Evolutionary conservation across 1,140 invertebrate species (phyloP), one percentile per base, ranked within the genome.

Genomic region (Zaprionus taronus): DNA sequence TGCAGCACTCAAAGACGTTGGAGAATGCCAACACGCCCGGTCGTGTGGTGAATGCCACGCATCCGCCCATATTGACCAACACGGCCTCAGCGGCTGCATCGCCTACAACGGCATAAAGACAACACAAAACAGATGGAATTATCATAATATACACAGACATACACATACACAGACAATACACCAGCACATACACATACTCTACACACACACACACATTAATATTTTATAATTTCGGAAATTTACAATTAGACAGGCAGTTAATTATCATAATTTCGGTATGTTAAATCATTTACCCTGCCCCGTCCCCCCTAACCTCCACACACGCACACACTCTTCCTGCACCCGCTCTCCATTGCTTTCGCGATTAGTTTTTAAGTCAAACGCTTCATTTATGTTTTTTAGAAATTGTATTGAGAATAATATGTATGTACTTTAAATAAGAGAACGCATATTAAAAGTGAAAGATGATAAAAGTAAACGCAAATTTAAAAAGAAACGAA

Each of bases 1-100:
- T 95, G 78, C 94, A 94, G 77, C 94, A 94, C 87, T 95, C 95
- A 75, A 94, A 94, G 70, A 85, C 85, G 22, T 57, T 79, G 79
- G 83, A 85, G 66, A 92, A 92, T 66, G 81, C 91, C 63, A 89
- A 92, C 64, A 71, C 75, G 41, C 75, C 75, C 5, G 75, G 75
- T 60, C 84, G 84, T 22, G 84, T 89, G 75, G 84, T 89, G 38
- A 89, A 89, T 75, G 84, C 84, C 56, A 89, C 84, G 66, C 85
- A 89, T 84, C 84, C 84, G 72, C 77, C 87, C 60, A 91, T 85
- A 62, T 74, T 85, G 75, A 75, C 87, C 71, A 90, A 90, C 57
- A 61, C 76, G 47, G 61, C 85, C 60, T 70, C 90, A 24, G 79
- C 91, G 47, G 79, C 91, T 51, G 91, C 87, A 47, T 83, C 91